Conservation (phyloP, 2,888 invertebrate species). For the Fragum fragum region DNA sequence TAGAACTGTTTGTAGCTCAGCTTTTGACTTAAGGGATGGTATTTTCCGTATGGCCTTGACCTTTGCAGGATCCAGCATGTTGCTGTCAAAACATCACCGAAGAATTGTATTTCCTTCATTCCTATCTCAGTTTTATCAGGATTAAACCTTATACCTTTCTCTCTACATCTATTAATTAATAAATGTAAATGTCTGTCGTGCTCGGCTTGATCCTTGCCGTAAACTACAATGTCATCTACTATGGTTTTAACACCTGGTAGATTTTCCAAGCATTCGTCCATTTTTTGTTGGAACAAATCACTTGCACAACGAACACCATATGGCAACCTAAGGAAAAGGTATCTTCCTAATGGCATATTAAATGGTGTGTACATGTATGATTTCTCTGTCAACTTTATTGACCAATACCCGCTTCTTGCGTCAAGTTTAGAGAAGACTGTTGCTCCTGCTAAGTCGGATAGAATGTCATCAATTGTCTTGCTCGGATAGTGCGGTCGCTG, state of each 20-base stretch:
- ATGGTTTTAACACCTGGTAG: not conserved
- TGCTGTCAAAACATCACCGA: not conserved
- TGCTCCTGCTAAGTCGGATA: conserved; percentile 11
- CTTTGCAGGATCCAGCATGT: conserved; percentile 11
- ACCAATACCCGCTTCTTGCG: conserved; percentile 60
- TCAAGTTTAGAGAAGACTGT: conserved; percentile 72
- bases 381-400: conserved; percentile 3
- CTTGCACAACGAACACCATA: not conserved
- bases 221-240: not conserved
- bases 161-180: not conserved
- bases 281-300: not conserved
- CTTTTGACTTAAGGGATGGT: not conserved
- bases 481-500: conserved; percentile 10
- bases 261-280: conserved; percentile 2
- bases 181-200: not conserved
- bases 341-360: not conserved
- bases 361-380: not conserved
- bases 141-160: not conserved
- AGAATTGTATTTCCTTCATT: not conserved
- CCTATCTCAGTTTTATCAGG: not conserved
- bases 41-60: conserved; percentile 29
- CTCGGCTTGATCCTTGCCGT: not conserved
- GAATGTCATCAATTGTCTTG: conserved; percentile 10
- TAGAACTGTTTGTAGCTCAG: not conserved
- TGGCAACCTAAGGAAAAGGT: not conserved